These are phyloP conservation scores for Brachypodius melanocephalos DNA, from an alignment of 2,113 vertebrate genomes.

Conservation along the genomic window DNA sequence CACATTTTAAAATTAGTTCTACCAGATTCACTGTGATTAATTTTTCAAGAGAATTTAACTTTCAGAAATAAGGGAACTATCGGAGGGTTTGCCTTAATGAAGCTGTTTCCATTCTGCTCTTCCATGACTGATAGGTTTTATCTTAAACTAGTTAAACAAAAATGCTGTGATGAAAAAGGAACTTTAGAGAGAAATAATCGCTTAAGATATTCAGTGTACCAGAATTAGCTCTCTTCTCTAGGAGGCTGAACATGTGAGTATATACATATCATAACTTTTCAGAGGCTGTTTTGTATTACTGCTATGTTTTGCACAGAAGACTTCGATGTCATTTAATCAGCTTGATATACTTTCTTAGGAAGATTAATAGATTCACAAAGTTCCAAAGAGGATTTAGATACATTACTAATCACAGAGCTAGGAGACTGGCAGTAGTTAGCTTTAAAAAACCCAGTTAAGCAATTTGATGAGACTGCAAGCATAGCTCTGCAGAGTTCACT, in stretches of 20 bases:
- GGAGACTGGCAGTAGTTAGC: background rate
- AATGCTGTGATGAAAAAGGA: background rate
- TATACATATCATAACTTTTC: background rate
- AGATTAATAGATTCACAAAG: conserved; percentile 24
- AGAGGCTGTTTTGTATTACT: background rate
- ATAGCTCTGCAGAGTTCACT: background rate
- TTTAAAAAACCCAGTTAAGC: background rate
- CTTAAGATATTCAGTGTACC: background rate
- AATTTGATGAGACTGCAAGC: background rate
- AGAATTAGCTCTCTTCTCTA: background rate
- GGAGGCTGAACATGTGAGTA: background rate
- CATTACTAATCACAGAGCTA: background rate
- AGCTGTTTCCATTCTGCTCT: conserved; percentile 13
- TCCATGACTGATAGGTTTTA: conserved; percentile 35
- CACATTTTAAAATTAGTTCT: conserved; percentile 59
- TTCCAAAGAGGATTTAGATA: conserved; percentile 25
- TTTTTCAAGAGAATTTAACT: conserved; percentile 60
- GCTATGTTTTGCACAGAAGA: background rate
- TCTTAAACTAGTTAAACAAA: conserved; percentile 9
- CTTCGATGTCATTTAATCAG: background rate
- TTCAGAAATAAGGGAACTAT: conserved; percentile 10
- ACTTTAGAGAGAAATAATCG: conserved; percentile 28
- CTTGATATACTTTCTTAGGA: background rate
- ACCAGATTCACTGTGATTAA: conserved; percentile 32
- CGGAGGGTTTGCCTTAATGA: background rate